Evolutionary conservation across 2,888 invertebrate species (phyloP), one percentile per base, ranked within the genome.

Genomic region (Trichogramma dendrolimi): DNA sequence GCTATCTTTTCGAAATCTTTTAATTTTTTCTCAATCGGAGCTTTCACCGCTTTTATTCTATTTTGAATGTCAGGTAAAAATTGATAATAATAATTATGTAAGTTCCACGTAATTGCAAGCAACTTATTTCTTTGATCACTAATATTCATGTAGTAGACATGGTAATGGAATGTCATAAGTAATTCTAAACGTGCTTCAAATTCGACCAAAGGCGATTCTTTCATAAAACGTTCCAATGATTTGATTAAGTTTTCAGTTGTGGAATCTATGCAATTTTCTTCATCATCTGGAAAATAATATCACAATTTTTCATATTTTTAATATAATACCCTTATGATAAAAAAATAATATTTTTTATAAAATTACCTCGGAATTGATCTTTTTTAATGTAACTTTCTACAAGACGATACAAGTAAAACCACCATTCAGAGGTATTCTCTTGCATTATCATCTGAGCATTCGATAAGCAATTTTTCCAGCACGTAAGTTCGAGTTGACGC

Each of bases 1-100:
- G 92, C 92, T 59, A 99, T 96, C 79, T 96, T 96, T 0, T 98
- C 91, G 74, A 93, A 94, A 69, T 96, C 96, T 69, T 90, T 90
- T 8, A 99, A 79, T 76, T 94, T 91, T 80, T 93, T 94, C 74
- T 96, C 96, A 64, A 97, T 91, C 0, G 96, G 94, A 0, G 85
- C 77, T 42, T 91, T 86, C 38, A 90, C 82, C 44, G 85, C 83
- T 56, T 85, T 85, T 7, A 94, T 86, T 55, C 85, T 84, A 0
- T 82, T 79, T 0, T 83, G 79, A 0, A 96, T 86, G 71, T 86
- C 85, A 0, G 80, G 73, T 4, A 82, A 75, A 74, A 95, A 96
- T 76, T 96, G 94, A 0, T 82, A 80, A 75, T 94, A 98, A 76
- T 93, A 96, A 73, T 87, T 84, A 76, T 90, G 85, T 3, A 93